A percentile compares a stretch with the other conserved stretches of the same genome.
Conservation (phyloP, 2,113 vertebrate genomes). For the Chloroceryle aenea region DNA sequence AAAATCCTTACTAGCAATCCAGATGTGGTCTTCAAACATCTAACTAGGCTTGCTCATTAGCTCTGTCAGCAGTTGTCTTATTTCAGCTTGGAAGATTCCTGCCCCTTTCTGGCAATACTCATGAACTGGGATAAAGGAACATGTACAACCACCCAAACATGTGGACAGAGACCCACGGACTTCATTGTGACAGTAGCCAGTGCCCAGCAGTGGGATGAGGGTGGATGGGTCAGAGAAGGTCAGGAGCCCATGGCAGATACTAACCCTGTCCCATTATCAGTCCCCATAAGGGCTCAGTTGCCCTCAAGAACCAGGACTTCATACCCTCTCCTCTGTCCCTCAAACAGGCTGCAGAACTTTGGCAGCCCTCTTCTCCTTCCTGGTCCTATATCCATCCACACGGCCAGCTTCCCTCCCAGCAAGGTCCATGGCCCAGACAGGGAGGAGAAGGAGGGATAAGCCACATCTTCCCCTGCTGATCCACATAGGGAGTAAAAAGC, state of each 20-base stretch:
- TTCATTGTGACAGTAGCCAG: fast-evolving
- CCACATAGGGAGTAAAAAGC: background rate
- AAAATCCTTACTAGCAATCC: background rate
- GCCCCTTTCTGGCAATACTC: background rate
- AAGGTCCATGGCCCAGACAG: background rate
- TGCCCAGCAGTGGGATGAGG: fast-evolving
- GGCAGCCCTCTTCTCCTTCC: background rate
- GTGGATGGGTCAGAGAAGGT: background rate
- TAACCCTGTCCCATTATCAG: background rate
- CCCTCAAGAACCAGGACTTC: background rate
- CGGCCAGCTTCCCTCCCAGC: background rate
- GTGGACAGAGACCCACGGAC: background rate
- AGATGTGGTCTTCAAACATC: background rate
- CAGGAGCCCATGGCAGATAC: background rate
- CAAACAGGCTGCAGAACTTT: background rate
- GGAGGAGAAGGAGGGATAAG: background rate
- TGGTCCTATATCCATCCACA: fast-evolving
- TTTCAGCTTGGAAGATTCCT: background rate
- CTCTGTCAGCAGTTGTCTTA: fast-evolving
- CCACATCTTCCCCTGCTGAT: background rate
- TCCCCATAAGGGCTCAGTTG: background rate
- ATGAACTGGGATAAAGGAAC: background rate
- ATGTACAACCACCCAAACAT: background rate
- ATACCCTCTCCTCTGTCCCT: background rate
- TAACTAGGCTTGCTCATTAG: fast-evolving